These are phyloP conservation scores for Fissipunctia ypsillon DNA, from an alignment of 2,888 invertebrate genomes.

Conservation along the genomic window DNA sequence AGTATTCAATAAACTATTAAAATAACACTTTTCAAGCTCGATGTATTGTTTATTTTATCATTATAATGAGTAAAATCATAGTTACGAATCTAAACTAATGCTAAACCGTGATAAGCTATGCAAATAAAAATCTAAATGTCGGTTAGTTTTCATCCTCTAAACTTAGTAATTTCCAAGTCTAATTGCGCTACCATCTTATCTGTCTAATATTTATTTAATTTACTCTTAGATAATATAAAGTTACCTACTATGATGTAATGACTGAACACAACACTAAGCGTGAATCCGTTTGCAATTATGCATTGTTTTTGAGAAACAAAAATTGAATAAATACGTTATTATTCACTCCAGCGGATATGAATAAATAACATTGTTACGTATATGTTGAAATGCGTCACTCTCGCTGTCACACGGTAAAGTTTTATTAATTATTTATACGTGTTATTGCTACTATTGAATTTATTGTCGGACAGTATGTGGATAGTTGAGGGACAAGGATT, in stretches of 20 bases:
- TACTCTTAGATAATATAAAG: constrained; percentile 78
- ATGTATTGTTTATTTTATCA: constrained; percentile 81
- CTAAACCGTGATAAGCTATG: constrained; percentile 81
- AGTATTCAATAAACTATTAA: constrained; percentile 86
- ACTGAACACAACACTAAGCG: constrained; percentile 76
- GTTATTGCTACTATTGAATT: constrained; percentile 60
- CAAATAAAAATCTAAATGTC: constrained; percentile 84
- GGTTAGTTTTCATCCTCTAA: constrained; percentile 89
- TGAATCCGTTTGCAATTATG: constrained; percentile 64
- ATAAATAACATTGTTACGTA: constrained; percentile 68
- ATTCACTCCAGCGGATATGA: constrained; percentile 64
- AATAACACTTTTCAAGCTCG: constrained; percentile 89
- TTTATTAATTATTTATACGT: constrained; percentile 74
- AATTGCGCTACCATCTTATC: constrained; percentile 78
- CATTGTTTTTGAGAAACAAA: constrained; percentile 67
- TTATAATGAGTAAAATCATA: constrained; percentile 74
- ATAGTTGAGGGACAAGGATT: constrained; percentile 73
- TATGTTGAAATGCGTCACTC: constrained; percentile 69
- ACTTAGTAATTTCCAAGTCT: constrained; percentile 87
- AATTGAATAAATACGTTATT: constrained; percentile 66
- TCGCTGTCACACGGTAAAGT: constrained; percentile 70
- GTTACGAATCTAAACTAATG: constrained; percentile 83
- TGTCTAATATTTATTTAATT: constrained; percentile 75
- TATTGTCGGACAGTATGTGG: constrained; percentile 66
- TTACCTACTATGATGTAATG: constrained; percentile 70